Evolutionary conservation across 2,888 invertebrate species (phyloP).

Genomic region (Theristus sp.): DNA sequence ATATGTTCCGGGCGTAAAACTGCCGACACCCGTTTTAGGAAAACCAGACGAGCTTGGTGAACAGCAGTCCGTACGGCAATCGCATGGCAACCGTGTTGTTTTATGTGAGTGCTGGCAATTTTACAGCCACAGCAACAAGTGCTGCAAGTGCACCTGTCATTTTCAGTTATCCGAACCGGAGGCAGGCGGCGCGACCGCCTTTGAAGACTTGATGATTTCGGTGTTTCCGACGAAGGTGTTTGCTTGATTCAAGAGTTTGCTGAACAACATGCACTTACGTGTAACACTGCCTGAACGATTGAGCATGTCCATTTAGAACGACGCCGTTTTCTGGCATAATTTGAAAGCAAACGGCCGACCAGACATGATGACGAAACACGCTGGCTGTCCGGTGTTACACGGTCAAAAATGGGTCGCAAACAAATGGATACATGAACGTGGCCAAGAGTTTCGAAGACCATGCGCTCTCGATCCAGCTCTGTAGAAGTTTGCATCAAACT

Average conservation of each 20-base stretch:
- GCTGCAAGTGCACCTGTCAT: background rate
- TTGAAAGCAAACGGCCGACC: background rate
- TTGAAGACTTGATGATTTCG: background rate
- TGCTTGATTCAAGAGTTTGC: background rate
- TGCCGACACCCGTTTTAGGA: no score
- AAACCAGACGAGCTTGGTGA: no score
- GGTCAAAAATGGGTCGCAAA: background rate
- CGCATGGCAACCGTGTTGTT: slow-evolving; percentile 81
- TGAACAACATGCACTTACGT: background rate
- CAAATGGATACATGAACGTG: background rate
- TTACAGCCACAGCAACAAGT: background rate
- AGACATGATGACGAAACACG: background rate
- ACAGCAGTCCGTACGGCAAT: slow-evolving; percentile 75
- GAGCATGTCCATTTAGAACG: background rate
- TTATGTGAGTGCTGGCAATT: slow-evolving; percentile 51
- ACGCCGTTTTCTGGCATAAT: background rate
- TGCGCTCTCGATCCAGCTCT: background rate
- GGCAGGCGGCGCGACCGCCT: background rate
- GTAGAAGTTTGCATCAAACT: background rate
- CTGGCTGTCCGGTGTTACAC: background rate
- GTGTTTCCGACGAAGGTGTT: background rate
- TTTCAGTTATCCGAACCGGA: background rate
- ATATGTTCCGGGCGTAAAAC: no score
- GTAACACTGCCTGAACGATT: background rate
- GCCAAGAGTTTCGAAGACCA: background rate